Percentiles rank a stretch among this genome's conserved stretches.
Conservation (phyloP, 1,140 invertebrate genomes). For the Cylas formicarius region DNA sequence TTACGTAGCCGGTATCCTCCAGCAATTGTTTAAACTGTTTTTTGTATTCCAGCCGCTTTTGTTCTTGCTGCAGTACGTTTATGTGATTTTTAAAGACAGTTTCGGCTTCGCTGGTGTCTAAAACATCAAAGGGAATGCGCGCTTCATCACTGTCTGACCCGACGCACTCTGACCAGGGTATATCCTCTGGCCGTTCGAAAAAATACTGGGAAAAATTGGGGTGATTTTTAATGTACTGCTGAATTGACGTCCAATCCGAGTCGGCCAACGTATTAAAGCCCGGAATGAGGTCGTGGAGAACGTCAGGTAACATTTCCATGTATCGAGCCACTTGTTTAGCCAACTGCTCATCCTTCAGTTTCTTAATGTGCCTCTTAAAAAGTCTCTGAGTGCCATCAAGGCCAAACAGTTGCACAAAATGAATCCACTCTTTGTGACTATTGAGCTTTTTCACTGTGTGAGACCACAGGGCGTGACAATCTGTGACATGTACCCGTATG, state of each 20-base stretch:
- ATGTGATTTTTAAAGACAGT: constrained; percentile 86
- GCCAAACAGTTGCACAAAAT: constrained; percentile 84
- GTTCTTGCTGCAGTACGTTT: constrained; percentile 82
- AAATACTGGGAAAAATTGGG: constrained; percentile 87
- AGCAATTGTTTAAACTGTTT: constrained; percentile 90
- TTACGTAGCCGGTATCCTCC: constrained; percentile 90
- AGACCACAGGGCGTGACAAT: constrained; percentile 81
- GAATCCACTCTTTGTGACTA: constrained; percentile 81
- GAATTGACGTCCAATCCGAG: constrained; percentile 82
- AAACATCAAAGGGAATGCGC: constrained; percentile 84
- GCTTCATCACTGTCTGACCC: constrained; percentile 57
- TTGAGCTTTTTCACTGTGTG: constrained; percentile 78
- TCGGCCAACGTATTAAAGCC: constrained; percentile 66
- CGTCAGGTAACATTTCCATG: constrained; percentile 70
- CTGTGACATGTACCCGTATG: constrained; percentile 73
- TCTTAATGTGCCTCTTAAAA: constrained; percentile 75
- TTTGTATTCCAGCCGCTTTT: constrained; percentile 84
- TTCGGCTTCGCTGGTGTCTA: constrained; percentile 85
- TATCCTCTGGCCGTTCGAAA: constrained; percentile 71
- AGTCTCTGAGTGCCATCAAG: constrained; percentile 74
- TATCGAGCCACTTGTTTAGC: constrained; percentile 73
- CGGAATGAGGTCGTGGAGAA: constrained; percentile 76
- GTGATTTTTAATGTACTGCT: constrained; percentile 76
- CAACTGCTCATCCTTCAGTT: constrained; percentile 79
- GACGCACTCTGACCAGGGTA: constrained; percentile 72